Conservation (phyloP, 2,888 invertebrate genomes). For the Nomada fucata region DNA sequence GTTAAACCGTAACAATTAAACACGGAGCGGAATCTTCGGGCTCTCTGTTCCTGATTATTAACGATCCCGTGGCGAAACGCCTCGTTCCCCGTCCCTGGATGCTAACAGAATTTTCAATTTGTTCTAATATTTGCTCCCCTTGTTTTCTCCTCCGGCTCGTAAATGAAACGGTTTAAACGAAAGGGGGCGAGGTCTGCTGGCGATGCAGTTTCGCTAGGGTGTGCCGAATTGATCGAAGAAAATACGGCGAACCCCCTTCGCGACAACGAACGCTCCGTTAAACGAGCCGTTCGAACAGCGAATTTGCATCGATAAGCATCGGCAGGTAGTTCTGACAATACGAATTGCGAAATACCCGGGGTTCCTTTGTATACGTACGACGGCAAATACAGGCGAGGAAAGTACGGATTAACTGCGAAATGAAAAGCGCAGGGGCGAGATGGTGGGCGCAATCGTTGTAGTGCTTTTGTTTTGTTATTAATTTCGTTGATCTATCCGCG, state of each 20-base stretch:
- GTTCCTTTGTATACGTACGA: neutral
- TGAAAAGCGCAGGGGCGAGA: too few relatives aligned
- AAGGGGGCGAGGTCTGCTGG: neutral
- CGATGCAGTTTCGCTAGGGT: neutral
- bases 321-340: neutral
- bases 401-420: too few relatives aligned
- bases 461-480: too few relatives aligned
- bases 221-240: constrained; percentile 16
- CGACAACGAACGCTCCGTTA: constrained; percentile 7
- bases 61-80: constrained; percentile 35
- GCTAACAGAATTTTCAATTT: constrained; percentile 48
- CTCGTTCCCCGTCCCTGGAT: constrained; percentile 5
- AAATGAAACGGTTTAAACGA: constrained; percentile 22
- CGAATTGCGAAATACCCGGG: neutral
- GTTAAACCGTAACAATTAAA: constrained; percentile 61
- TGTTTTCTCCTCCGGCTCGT: constrained; percentile 8
- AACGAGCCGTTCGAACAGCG: constrained; percentile 3
- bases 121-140: constrained; percentile 35
- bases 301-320: constrained; percentile 1
- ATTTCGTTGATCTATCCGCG: neutral
- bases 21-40: constrained; percentile 36
- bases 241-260: neutral
- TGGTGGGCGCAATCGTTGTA: too few relatives aligned
- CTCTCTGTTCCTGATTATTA: constrained; percentile 51
- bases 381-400: too few relatives aligned